phyloP scores from a whole-genome alignment of 2,888 invertebrate species.

The Beris chalybata region DNA sequence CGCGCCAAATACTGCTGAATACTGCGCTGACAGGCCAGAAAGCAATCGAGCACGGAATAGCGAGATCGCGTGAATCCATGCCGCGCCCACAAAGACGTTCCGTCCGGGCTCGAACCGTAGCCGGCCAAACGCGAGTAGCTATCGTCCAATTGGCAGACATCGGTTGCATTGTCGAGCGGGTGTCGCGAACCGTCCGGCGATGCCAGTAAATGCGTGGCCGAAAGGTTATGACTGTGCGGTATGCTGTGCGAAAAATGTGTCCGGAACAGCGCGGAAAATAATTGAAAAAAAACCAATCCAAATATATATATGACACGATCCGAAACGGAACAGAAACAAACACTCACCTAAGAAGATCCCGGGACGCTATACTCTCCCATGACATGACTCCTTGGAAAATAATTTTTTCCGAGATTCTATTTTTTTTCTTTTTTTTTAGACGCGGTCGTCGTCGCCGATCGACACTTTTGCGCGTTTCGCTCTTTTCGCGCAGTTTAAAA shows the following conservation, averaged over 20 bases:
- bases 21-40: conserved; percentile 72
- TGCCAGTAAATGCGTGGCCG: conserved; percentile 78
- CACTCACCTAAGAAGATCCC: conserved; percentile 75
- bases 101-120: conserved; percentile 52
- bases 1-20: conserved; percentile 80
- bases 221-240: conserved; percentile 79
- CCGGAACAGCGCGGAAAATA: conserved; percentile 34
- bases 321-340: background rate
- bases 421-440: background rate
- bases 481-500: background rate
- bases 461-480: too few relatives aligned
- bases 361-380: conserved; percentile 83
- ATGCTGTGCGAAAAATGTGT: conserved; percentile 60
- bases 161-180: conserved; percentile 68
- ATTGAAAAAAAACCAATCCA: background rate
- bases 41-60: conserved; percentile 69
- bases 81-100: conserved; percentile 49
- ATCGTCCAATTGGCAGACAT: conserved; percentile 52
- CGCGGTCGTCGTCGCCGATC: too few relatives aligned
- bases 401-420: conserved; percentile 12
- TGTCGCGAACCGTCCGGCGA: conserved; percentile 82
- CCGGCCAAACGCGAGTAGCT: conserved; percentile 53
- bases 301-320: background rate
- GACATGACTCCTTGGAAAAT: conserved; percentile 63
- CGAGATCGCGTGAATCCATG: conserved; percentile 46